Conservation (phyloP, 2,113 vertebrate species). For the Climacteris rufus region DNA sequence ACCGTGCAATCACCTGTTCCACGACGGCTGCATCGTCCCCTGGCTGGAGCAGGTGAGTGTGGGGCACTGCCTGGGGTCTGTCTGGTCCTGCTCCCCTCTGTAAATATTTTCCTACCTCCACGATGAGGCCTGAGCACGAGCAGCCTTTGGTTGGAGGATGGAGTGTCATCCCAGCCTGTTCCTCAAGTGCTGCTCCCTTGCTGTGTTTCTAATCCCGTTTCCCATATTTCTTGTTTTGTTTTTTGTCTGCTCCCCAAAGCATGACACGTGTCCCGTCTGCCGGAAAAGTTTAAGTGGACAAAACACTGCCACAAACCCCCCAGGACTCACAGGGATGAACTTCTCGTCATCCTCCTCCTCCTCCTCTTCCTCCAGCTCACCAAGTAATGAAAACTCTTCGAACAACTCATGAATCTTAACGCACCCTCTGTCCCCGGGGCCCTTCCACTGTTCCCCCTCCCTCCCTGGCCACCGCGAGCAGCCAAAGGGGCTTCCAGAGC, state of each 20-base stretch:
- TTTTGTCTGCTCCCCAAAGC: conserved; percentile 71
- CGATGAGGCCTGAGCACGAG: background rate
- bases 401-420: conserved; percentile 84
- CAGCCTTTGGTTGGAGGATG: background rate
- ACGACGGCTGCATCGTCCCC: conserved; percentile 93
- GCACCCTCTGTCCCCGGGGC: conserved; percentile 13
- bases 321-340: conserved; percentile 87
- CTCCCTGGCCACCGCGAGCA: background rate
- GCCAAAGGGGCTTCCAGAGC: conserved; percentile 5
- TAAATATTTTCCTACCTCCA: background rate
- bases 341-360: conserved; percentile 88
- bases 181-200: background rate
- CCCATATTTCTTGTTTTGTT: background rate
- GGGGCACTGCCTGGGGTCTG: background rate
- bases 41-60: conserved; percentile 94
- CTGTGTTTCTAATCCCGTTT: background rate
- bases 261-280: conserved; percentile 97
- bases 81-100: background rate
- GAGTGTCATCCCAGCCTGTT: background rate
- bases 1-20: conserved; percentile 97
- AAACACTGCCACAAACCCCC: conserved; percentile 96
- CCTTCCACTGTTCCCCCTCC: conserved; percentile 6
- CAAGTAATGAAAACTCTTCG: conserved; percentile 86
- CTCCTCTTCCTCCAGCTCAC: conserved; percentile 84
- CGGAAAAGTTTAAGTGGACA: conserved; percentile 96